Evolutionary conservation across 2,113 vertebrate genomes (phyloP), one percentile per base, ranked within the genome.

Genomic region (Etheostoma cragini): DNA sequence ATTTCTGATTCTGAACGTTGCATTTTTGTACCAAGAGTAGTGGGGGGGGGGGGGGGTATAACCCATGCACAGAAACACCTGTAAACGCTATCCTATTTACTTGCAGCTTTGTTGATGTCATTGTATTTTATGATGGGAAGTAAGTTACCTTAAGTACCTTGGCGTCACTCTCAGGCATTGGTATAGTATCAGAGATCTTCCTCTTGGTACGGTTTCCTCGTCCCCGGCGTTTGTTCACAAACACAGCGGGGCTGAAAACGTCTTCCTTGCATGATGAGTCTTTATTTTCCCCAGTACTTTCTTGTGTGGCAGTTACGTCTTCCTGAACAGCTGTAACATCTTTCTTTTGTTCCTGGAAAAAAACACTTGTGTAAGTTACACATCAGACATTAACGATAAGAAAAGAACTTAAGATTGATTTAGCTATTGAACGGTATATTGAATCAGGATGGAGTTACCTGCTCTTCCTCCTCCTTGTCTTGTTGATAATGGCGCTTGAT

Each of bases 401-500:
- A 16, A 46, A 63, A 6, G 3, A 4, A 0, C 4, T 24, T 12
- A 5, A 46, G 1, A 5, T 3, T n/a, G 4, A 24, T 16, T 8
- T 45, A 4, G 26, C 8, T 0, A 7, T 24, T 0, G 54, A 45
- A 35, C 2, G 12, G 1, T 6, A 8, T 13, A 10, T 24, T 2
- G 24, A 5, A 21, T 1, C 46, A 61, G 1, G 4, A 54, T 1
- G 3, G 11, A 2, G 4, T 71, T 78, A 92, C 89, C 89, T 92
- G 79, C 21, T 61, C 82, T 3, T 69, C 64, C 0, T 75, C 67
- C 0, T 83, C 57, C 6, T 87, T 82, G 64, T 80, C 26, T 75
- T 91, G 73, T 13, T 94, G 2, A 42, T 96, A 96, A 42, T 96
- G 92, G 7, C 93, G 66, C 87, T 96, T 97, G 79, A 99, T 81